Conservation (phyloP, 2,888 invertebrate genomes). For the Andrena praecox region DNA sequence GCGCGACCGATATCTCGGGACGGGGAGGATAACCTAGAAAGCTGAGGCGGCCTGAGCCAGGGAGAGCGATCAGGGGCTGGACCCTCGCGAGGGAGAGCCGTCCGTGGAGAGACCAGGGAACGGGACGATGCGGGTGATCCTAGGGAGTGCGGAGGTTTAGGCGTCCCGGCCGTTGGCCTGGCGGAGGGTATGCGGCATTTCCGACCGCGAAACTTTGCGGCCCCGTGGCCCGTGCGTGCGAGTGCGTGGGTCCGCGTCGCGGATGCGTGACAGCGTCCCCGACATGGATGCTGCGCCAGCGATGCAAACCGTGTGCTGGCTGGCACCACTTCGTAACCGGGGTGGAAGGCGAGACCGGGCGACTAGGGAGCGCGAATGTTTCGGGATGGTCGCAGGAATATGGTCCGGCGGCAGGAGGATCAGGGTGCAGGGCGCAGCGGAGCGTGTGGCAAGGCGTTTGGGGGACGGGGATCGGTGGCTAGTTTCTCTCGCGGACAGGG, state of each 20-base stretch:
- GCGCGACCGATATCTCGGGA: background rate
- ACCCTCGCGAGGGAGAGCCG: background rate
- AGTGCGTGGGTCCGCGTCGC: slow-evolving; percentile 13
- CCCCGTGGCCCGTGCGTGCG: background rate
- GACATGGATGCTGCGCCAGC: slow-evolving; percentile 16
- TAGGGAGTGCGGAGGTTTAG: background rate
- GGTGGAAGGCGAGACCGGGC: background rate
- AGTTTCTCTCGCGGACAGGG: slow-evolving; percentile 9
- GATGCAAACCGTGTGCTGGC: background rate
- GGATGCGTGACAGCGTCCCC: slow-evolving; percentile 14
- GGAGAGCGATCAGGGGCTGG: background rate
- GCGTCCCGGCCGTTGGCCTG: background rate
- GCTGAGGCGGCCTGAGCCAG: background rate
- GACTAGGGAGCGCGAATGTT: too few species aligned
- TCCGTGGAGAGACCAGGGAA: background rate
- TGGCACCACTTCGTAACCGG: background rate
- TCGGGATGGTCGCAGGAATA: background rate
- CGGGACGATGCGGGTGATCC: background rate
- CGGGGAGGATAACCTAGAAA: slow-evolving; percentile 38
- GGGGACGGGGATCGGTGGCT: background rate
- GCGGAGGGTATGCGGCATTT: slow-evolving; percentile 14
- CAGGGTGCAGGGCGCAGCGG: background rate
- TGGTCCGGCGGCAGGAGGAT: background rate
- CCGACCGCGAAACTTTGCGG: background rate
- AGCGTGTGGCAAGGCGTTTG: background rate